Evolutionary conservation across 2,888 invertebrate genomes (phyloP), one percentile per base, ranked within the genome.

Genomic region (Dryobotodes eremita): DNA sequence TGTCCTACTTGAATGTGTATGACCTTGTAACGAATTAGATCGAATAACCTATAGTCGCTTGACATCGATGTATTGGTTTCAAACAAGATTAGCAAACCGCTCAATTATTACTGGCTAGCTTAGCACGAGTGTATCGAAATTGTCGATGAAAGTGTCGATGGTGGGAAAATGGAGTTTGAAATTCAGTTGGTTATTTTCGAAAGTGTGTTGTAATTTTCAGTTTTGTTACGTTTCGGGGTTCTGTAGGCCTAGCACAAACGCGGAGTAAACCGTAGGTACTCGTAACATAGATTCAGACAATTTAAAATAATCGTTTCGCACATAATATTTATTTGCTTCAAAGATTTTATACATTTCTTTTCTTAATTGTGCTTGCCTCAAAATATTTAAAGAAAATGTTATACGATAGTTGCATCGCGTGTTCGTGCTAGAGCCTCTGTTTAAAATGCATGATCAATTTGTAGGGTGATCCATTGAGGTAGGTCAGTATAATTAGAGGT

Each of bases 11-110:
- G 26, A 77, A 83, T 59, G 59, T 50, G 17, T 46, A 26, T 57
- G 64, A 59, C 80, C 57, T 79, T 80, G 57, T 57, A 70, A 20
- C 13, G 36, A n/a, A 23, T 11, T 69, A 46, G 31, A 84, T 65
- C 36, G 59, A 26, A 36, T 70, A 64, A 42, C 42, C 42, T 42
- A 80, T 53, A 59, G 2, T 48, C 55, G 48, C 46, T 64, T 61
- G 65, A 71, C 53, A 31, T 15, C 59, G 36, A 53, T 31, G 48
- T 70, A 66, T 85, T 80, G 80, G 15, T 59, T 59, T 11, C n/a
- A 36, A 79, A 36, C 26, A 10, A 85, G 80, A 80, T 85, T 77
- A 83, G 42, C 26, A 50, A 62, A 65, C 57, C 31, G 50, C 55
- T 66, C 42, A 48, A 77, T 76, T 76, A 76, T 83, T 26, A 26